Conservation (phyloP, 2,888 invertebrate genomes). For the Latrodectus elegans region DNA sequence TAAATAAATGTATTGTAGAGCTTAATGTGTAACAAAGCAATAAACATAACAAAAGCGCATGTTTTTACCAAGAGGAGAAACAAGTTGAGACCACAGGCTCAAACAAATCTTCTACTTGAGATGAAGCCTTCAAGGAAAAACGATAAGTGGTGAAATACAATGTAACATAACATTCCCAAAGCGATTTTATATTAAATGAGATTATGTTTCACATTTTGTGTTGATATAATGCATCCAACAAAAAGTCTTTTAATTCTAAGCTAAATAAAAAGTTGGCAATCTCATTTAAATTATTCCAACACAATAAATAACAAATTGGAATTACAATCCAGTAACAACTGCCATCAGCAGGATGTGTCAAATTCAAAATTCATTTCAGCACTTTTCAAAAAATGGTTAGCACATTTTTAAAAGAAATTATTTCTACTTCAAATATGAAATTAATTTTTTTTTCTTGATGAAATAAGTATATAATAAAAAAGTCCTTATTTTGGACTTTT, state of each 20-base stretch:
- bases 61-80: conserved; percentile 66
- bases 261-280: too few species aligned
- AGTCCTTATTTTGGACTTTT: too few species aligned
- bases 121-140: conserved; percentile 67
- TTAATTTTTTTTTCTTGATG: too few species aligned
- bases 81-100: conserved; percentile 60
- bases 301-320: background rate
- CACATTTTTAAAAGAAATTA: too few species aligned
- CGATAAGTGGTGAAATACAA: conserved; percentile 62
- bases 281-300: too few species aligned
- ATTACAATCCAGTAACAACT: too few species aligned
- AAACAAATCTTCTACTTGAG: conserved; percentile 64
- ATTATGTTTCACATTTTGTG: background rate
- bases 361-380: too few species aligned
- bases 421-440: too few species aligned
- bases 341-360: too few species aligned
- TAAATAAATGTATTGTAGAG: conserved; percentile 11
- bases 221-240: background rate
- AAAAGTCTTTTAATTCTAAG: too few species aligned
- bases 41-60: conserved; percentile 61
- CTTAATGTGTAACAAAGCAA: conserved; percentile 28
- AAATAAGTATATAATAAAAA: too few species aligned
- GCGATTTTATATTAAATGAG: background rate
- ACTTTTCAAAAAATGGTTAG: too few species aligned
- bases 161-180: conserved; percentile 49